Conservation (phyloP, 1,140 invertebrate species). For the Apolygus lucorum region DNA sequence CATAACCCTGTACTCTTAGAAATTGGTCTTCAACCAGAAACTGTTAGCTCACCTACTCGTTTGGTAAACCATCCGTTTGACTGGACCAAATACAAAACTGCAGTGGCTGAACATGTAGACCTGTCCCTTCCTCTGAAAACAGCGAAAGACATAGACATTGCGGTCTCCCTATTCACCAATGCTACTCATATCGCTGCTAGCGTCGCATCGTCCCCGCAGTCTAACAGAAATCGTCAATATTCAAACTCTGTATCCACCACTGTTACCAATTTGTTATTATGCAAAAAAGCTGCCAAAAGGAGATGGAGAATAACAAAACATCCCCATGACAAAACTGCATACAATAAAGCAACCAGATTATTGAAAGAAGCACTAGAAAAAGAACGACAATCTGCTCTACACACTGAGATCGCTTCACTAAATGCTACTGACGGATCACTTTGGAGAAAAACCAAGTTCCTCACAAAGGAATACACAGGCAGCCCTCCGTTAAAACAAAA, state of each 20-base stretch:
- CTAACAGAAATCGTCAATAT: background rate
- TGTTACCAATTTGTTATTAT: background rate
- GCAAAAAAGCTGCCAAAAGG: background rate
- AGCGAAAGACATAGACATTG: background rate
- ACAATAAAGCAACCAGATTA: background rate
- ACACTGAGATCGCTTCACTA: background rate
- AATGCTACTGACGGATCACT: background rate
- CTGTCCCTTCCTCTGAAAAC: background rate
- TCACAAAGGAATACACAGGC: no score
- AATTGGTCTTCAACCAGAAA: background rate
- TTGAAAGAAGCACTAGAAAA: background rate
- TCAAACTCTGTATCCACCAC: background rate
- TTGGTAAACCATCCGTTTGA: background rate
- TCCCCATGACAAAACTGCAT: background rate
- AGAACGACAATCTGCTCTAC: background rate
- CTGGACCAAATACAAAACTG: background rate
- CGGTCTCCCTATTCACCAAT: background rate
- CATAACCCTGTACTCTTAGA: background rate
- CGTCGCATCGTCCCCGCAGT: background rate
- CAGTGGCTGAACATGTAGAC: background rate
- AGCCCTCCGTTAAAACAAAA: background rate
- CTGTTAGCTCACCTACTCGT: background rate
- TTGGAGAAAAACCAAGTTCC: background rate
- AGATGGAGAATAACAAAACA: background rate
- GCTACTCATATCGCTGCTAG: background rate